Evolutionary conservation across 2,113 vertebrate genomes (phyloP).

Genomic region (Benitochromis conjunctus): DNA sequence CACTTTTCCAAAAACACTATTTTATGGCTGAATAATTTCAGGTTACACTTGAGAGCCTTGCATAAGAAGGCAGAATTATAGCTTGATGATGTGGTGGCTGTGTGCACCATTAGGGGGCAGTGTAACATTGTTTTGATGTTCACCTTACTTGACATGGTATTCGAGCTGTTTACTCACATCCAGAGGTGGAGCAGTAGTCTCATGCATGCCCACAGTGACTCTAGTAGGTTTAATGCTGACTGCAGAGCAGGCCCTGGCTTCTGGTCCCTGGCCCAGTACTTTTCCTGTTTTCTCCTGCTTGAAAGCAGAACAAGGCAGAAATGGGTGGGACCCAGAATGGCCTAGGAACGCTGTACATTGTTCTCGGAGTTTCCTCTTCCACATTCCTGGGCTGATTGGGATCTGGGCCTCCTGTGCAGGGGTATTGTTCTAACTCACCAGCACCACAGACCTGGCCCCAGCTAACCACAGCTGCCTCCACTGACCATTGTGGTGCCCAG

Average conservation of each 20-base stretch:
- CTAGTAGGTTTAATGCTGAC: slow-evolving; percentile 20
- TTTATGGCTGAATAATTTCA: neutral
- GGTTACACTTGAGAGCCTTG: neutral
- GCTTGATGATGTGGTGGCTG: neutral
- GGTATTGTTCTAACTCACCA: slow-evolving; percentile 56
- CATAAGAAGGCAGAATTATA: neutral
- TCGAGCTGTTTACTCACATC: slow-evolving; percentile 23
- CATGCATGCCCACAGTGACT: neutral
- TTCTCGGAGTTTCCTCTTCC: slow-evolving; percentile 75
- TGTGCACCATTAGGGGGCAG: slow-evolving; percentile 56
- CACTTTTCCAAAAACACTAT: neutral
- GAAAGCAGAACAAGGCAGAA: slow-evolving; percentile 46
- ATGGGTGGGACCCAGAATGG: slow-evolving; percentile 46
- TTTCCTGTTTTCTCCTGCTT: slow-evolving; percentile 72
- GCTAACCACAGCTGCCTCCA: slow-evolving; percentile 46
- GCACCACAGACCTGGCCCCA: slow-evolving; percentile 50
- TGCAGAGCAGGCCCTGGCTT: slow-evolving; percentile 3
- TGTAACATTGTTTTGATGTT: slow-evolving; percentile 19
- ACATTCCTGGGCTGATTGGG: slow-evolving; percentile 77
- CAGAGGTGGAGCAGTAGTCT: slow-evolving; percentile 1
- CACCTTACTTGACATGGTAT: neutral
- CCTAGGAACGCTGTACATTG: slow-evolving; percentile 69
- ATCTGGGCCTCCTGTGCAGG: slow-evolving; percentile 60
- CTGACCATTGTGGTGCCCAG: slow-evolving; percentile 43
- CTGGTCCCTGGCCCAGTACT: slow-evolving; percentile 31